Percentiles rank a stretch among this genome's conserved stretches.
Evolutionary conservation across 2,797 vertebrate genomes (phyloP).

Genomic region (Diplodus puntazzo): DNA sequence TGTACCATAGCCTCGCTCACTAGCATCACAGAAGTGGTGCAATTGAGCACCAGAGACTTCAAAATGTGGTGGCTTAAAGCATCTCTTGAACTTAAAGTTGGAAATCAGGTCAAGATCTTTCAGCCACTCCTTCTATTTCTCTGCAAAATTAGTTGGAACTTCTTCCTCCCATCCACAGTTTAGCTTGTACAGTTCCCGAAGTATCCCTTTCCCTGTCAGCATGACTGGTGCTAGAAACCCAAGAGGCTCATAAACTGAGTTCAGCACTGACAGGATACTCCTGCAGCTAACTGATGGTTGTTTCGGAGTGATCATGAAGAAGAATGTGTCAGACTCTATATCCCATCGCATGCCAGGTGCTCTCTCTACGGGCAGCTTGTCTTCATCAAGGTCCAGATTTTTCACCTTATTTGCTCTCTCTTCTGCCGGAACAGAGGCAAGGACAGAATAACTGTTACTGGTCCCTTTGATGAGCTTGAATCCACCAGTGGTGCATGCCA

Average conservation of each 20-base stretch:
- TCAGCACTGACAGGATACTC: background rate
- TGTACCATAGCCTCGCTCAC: background rate
- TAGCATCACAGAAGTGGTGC: background rate
- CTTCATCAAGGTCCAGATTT: background rate
- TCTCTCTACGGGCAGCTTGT: no score
- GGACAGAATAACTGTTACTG: background rate
- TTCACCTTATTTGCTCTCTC: background rate
- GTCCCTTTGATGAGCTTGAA: background rate
- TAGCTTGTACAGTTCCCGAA: background rate
- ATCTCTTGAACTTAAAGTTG: no score
- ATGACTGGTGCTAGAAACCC: background rate
- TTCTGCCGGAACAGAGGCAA: background rate
- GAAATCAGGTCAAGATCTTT: no score
- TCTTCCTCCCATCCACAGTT: background rate
- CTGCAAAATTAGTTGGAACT: no score
- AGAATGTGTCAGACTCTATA: background rate
- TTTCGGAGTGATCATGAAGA: background rate
- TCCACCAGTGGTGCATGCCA: background rate
- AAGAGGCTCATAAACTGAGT: background rate
- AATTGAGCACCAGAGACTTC: fast-evolving
- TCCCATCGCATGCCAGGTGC: background rate
- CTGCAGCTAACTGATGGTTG: background rate
- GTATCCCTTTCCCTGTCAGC: background rate
- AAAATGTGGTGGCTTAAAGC: background rate
- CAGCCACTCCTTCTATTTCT: no score